Evolutionary conservation across 1,140 invertebrate genomes (phyloP).

Genomic region (Sweltsa coloradensis): DNA sequence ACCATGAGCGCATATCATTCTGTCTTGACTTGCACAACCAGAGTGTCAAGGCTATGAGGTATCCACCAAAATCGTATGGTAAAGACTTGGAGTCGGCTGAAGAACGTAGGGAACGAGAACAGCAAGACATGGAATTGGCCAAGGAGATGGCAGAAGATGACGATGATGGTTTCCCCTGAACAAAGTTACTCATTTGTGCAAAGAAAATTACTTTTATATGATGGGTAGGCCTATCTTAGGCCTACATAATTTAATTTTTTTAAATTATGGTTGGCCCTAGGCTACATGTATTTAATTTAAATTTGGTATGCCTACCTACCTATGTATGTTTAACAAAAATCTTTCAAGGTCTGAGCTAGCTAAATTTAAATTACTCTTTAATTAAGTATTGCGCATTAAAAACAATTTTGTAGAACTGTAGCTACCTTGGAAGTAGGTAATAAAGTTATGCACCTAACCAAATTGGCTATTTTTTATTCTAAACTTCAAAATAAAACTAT

Average conservation of each 20-base stretch:
- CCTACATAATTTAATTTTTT: neutral
- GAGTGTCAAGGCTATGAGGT: conserved; percentile 97
- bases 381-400: no score
- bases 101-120: conserved; percentile 88
- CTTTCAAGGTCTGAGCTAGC: no score
- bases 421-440: no score
- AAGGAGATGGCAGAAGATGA: conserved; percentile 99
- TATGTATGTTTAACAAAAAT: no score
- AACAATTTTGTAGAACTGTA: no score
- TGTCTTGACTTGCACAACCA: conserved; percentile 97
- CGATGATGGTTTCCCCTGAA: conserved; percentile 78
- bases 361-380: no score
- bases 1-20: conserved; percentile 96
- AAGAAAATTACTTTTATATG: neutral
- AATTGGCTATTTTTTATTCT: no score
- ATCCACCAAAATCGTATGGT: conserved; percentile 97
- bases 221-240: neutral
- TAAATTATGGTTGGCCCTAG: neutral
- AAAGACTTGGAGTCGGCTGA: conserved; percentile 97
- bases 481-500: no score
- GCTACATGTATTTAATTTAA: neutral
- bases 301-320: neutral
- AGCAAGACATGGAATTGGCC: conserved; percentile 93
- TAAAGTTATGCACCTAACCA: no score
- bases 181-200: neutral